A percentile compares a stretch with the other conserved stretches of the same genome.
Conservation (phyloP, 2,888 invertebrate genomes). For the Bellardia pandia region DNA sequence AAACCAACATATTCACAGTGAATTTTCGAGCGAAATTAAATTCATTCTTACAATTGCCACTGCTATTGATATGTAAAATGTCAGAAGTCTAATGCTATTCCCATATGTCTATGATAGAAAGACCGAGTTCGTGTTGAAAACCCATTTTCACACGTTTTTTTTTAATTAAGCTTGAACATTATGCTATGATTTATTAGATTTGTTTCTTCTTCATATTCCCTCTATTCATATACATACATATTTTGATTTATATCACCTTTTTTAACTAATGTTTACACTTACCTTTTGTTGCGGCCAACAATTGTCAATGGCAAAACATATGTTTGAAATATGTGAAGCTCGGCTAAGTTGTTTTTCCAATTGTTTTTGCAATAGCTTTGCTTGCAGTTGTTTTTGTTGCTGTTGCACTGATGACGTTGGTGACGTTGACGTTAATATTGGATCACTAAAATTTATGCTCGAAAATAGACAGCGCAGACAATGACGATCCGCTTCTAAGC, state of each 20-base stretch:
- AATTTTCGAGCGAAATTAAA: too few relatives aligned
- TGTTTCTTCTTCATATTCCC: too few relatives aligned
- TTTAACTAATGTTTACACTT: background rate
- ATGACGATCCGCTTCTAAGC: conserved; percentile 98
- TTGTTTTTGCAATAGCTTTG: conserved; percentile 91
- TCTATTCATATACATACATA: background rate
- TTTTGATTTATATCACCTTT: background rate
- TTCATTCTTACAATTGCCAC: too few relatives aligned
- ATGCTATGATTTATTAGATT: too few relatives aligned
- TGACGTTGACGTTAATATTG: conserved; percentile 86
- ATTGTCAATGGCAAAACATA: conserved; percentile 94
- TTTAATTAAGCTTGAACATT: too few relatives aligned
- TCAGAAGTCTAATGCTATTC: too few relatives aligned
- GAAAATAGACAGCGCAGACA: conserved; percentile 97
- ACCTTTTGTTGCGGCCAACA: conserved; percentile 91
- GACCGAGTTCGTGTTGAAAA: too few relatives aligned
- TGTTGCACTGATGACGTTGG: conserved; percentile 84
- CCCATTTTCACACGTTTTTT: too few relatives aligned
- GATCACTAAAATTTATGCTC: conserved; percentile 91
- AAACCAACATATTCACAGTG: too few relatives aligned
- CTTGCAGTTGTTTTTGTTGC: conserved; percentile 87
- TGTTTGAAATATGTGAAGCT: conserved; percentile 93
- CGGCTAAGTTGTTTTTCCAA: conserved; percentile 91
- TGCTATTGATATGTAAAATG: too few relatives aligned
- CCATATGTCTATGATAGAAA: too few relatives aligned